Evolutionary conservation across 2,888 invertebrate species (phyloP), one percentile per base, ranked within the genome.

Genomic region (Nymphalis urticae): DNA sequence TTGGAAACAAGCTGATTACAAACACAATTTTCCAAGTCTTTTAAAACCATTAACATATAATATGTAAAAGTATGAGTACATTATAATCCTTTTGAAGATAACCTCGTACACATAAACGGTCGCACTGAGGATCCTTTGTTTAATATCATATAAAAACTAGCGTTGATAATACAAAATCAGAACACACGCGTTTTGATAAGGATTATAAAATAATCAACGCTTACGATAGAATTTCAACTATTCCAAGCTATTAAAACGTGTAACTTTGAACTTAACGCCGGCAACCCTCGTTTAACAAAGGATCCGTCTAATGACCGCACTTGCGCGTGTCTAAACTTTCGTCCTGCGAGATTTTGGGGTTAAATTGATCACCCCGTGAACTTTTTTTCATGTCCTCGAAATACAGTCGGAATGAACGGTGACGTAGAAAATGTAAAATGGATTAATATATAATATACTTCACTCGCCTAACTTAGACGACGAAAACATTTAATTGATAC

Each of bases 281-380:
- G 6, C 27, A 54, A 54, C 54, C 54, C 54, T 54, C 59, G 7
- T 10, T 50, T 47, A 48, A 62, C 24, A 66, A 47, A 48, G 48
- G 51, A 21, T 16, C 47, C 17, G 19, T 54, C 48, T 64, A 56
- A 64, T 58, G 64, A 47, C 68, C 65, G 24, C 56, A 69, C 75
- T 75, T 77, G 79, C 74, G 78, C 79, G 80, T 77, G 78, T 79
- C 82, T 75, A 82, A 78, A 74, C 74, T 75, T 79, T 81, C 63
- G 66, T 69, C 68, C 71, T 69, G 70, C 64, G 65, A 76, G 80
- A 79, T 70, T 82, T 83, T 78, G 75, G 79, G 81, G 78, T 80
- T 71, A 81, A 87, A 86, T 86, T 79, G 84, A 88, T 88, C 81
- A 79, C 72, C 69, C 78, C 85, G 81, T 86, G 83, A 84, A 84